A percentile compares a stretch with the other conserved stretches of the same genome.
Evolutionary conservation across 2,113 vertebrate genomes (phyloP).

Genomic region (Pteropus alecto): DNA sequence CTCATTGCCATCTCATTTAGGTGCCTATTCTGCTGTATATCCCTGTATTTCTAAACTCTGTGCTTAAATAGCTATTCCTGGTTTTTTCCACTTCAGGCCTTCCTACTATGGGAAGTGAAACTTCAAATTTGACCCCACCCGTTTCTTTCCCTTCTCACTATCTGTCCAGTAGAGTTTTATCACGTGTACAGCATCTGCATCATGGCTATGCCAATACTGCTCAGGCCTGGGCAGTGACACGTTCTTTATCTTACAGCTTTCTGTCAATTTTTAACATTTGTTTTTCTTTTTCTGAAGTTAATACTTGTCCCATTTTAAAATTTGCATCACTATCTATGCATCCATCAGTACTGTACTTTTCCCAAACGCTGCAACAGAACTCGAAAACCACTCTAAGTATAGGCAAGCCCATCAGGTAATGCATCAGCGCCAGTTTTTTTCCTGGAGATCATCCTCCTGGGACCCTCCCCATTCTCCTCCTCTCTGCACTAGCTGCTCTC

Average conservation of each 20-base stretch:
- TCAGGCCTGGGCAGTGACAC: neutral
- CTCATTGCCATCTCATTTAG: neutral
- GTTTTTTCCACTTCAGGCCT: neutral
- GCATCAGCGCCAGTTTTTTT: no score
- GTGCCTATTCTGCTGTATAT: neutral
- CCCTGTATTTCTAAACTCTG: neutral
- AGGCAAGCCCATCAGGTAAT: neutral
- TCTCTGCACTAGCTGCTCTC: neutral
- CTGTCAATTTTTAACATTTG: neutral
- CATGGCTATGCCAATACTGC: neutral
- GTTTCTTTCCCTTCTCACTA: neutral
- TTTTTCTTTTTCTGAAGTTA: neutral
- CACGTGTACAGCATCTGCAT: neutral
- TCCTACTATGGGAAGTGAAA: neutral
- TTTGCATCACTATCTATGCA: neutral
- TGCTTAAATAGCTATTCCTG: neutral
- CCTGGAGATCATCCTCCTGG: neutral
- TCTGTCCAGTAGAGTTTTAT: neutral
- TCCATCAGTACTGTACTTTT: neutral
- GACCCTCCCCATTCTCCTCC: neutral
- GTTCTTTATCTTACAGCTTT: neutral
- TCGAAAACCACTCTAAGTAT: neutral
- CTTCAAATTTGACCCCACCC: neutral
- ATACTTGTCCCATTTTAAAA: neutral
- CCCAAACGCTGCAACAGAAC: neutral